Evolutionary conservation across 2,888 invertebrate genomes (phyloP), one percentile per base, ranked within the genome.

Genomic region (Drosophila ezoana): DNA sequence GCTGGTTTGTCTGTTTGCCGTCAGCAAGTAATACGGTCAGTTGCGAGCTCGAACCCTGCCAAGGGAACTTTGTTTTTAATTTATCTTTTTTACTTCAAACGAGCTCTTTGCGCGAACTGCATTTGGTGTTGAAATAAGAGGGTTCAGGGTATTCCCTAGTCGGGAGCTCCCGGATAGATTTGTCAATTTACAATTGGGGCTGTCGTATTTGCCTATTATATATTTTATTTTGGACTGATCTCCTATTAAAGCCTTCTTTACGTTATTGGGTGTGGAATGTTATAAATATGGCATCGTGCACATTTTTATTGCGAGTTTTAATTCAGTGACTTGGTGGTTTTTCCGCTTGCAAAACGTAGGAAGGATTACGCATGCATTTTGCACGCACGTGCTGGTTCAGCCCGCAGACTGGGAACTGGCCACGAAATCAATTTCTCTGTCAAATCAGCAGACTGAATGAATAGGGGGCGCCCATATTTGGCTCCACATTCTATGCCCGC

Each of bases 391-490:
- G 70, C 75, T 70, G 53, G 8, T 13, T 48, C 9, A 18, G 28
- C 23, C 18, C 47, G 37, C 48, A 23, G 45, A 44, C 66, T 43
- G 9, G 45, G 32, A 48, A 48, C 41, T 65, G 53, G 59, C 41
- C 60, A 56, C 57, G 72, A 69, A 78, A 73, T 73, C 79, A 76
- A 79, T 79, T 76, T 76, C 60, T 61, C 51, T 57, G 49, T 48
- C 45, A 68, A 79, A 66, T 72, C 67, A 67, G 74, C 52, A 71
- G 54, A 56, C 35, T 28, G 67, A n/a, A 41, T 13, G 41, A 54
- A n/a, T 37, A 48, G 37, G 40, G 51, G 37, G 20, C 38, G 32
- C 16, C 53, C 38, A 23, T 23, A 28, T 32, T 23, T 53, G 18
- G 10, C 53, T 38, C 11, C 52, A 47, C 53, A 40, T 28, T 10